phyloP scores from a whole-genome alignment of 2,113 vertebrate species.

The Chloroceryle aenea region DNA sequence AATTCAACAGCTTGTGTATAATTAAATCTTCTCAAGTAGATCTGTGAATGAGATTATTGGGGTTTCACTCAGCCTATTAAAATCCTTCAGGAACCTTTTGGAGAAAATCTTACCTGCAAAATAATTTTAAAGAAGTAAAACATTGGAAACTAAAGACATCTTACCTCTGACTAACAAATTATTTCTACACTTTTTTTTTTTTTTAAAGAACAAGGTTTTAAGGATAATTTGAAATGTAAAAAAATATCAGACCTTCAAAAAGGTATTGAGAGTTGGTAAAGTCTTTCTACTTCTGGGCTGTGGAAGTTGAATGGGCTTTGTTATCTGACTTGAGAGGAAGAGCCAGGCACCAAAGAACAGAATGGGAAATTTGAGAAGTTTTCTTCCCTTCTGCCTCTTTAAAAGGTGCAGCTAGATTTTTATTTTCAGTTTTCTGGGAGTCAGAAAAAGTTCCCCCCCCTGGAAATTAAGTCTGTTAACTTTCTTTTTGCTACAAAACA shows the following conservation, averaged over 20 bases:
- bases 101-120: background rate
- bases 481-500: background rate
- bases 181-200: background rate
- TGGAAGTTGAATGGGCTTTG: background rate
- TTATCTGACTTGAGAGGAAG: background rate
- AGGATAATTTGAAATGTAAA: background rate
- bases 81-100: background rate
- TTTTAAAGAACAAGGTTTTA: background rate
- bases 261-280: background rate
- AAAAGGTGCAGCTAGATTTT: background rate
- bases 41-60: background rate
- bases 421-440: background rate
- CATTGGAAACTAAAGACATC: background rate
- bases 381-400: background rate
- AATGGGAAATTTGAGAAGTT: background rate
- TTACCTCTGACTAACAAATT: background rate
- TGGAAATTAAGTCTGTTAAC: background rate
- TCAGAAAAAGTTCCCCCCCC: background rate
- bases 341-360: background rate
- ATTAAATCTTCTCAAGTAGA: background rate
- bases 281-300: background rate
- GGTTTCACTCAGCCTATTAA: background rate
- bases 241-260: background rate
- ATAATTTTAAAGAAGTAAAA: background rate
- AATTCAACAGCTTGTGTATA: too few relatives aligned